Evolutionary conservation across 2,888 invertebrate genomes (phyloP), one percentile per base, ranked within the genome.

Genomic region (Nemotelus nigrinus): DNA sequence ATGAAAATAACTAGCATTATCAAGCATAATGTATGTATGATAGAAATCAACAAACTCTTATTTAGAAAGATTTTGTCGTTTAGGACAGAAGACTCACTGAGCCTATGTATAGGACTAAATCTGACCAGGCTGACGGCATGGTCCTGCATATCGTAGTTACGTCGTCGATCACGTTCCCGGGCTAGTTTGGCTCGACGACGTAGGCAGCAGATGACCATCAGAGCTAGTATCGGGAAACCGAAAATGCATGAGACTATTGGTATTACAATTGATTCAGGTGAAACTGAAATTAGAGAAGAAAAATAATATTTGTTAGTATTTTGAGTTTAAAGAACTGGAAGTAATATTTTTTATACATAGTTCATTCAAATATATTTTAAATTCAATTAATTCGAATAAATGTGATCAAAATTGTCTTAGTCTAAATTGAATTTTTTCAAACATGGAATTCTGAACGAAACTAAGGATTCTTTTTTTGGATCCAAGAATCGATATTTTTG

Each of bases 191-290:
- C 96, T 83, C 96, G 89, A 83, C 94, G 90, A 78, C 95, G 89
- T 80, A 96, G 89, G 85, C 95, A 96, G 88, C 96, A 96, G 84
- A 96, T 96, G 80, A 96, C 93, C 81, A 96, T 90, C 79, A 96
- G 89, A 2, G 96, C 96, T 85, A 96, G 87, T 81, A 96, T 88
- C 57, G 96, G 96, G 84, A 96, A 96, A 78, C 96, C 96, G 84
- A 96, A 91, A 85, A 96, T 96, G 87, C 96, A 95, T 77, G 96
- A 95, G 72, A 96, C 93, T 82, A 96, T 96, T 63, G 96, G 95
- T 81, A 96, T 92, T 76, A 96, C 95, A 82, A 96, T 93, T 76
- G 94, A 94, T 87, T 96, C 95, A 74, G 95, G 94, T 70, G 95
- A 92, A 81, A 96, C 96, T 96, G 91, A 43, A 77, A 77, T 7